Evolutionary conservation across 2,113 vertebrate species (phyloP).

Genomic region (Meles meles): DNA sequence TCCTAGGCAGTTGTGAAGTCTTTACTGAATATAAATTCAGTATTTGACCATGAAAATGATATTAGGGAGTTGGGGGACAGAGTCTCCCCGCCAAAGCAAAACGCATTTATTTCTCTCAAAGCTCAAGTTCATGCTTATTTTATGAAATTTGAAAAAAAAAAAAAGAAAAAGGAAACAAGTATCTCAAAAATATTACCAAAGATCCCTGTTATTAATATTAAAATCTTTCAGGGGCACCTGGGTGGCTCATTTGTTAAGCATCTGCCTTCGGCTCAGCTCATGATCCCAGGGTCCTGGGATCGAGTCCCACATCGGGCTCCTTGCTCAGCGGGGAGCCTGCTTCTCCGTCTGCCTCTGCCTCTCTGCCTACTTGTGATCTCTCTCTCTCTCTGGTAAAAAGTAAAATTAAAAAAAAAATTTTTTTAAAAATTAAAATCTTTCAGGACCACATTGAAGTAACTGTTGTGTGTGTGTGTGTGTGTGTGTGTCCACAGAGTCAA

Average conservation of each 20-base stretch:
- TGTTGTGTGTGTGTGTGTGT: background rate
- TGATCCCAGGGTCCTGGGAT: too few relatives aligned
- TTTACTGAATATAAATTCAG: background rate
- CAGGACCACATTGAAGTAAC: background rate
- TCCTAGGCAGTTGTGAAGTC: background rate
- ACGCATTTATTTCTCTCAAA: background rate
- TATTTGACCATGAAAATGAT: background rate
- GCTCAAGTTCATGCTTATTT: background rate
- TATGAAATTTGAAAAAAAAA: background rate
- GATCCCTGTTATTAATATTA: background rate
- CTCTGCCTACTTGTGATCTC: too few relatives aligned
- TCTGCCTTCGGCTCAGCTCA: too few relatives aligned
- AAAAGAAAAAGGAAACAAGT: background rate
- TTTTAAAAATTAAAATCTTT: background rate
- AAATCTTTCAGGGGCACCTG: too few relatives aligned
- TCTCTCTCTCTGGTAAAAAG: too few relatives aligned
- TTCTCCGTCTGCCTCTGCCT: too few relatives aligned
- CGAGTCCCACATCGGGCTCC: too few relatives aligned
- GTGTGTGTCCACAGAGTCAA: background rate
- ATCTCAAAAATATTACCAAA: background rate
- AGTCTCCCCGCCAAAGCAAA: background rate
- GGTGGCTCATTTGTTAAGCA: too few relatives aligned
- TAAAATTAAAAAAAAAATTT: too few relatives aligned
- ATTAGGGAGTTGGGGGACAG: background rate
- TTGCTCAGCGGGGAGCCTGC: too few relatives aligned